phyloP scores from a whole-genome alignment of 2,888 invertebrate genomes.

The Zygothrica quintamaculata region DNA sequence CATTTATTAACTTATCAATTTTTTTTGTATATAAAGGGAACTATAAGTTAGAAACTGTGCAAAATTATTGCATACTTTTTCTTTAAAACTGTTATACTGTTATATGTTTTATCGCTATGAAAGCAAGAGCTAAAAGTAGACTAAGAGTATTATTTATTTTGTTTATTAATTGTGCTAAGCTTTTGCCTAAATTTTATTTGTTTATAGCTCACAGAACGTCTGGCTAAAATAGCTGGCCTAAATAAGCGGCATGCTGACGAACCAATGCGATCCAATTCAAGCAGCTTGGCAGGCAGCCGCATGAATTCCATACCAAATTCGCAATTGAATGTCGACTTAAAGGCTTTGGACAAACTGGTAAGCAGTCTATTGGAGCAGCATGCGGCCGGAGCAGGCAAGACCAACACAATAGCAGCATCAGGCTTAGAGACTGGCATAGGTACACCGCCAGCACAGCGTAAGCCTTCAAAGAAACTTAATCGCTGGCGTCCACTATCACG shows the following conservation, averaged over 20 bases:
- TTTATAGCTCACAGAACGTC: slow-evolving; percentile 81
- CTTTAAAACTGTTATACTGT: too few species aligned
- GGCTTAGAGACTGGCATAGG: slow-evolving; percentile 50
- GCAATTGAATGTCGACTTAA: slow-evolving; percentile 86
- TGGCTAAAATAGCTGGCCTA: slow-evolving; percentile 82
- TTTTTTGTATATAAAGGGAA: too few species aligned
- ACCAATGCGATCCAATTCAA: slow-evolving; percentile 50
- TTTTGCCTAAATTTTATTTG: slow-evolving; percentile 8
- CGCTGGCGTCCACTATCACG: slow-evolving; percentile 84
- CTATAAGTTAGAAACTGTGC: too few species aligned
- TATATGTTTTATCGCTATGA: too few species aligned
- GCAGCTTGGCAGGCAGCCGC: slow-evolving; percentile 68
- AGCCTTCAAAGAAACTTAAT: slow-evolving; percentile 79
- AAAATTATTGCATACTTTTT: too few species aligned
- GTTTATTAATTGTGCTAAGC: too few species aligned
- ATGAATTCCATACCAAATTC: slow-evolving; percentile 83
- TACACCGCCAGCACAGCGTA: slow-evolving; percentile 57
- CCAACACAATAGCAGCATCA: slow-evolving; percentile 9
- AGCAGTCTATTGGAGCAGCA: slow-evolving; percentile 86
- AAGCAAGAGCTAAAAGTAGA: too few species aligned
- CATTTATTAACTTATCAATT: too few species aligned
- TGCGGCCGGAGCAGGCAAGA: slow-evolving; percentile 33
- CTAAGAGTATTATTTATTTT: too few species aligned
- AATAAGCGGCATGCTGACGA: slow-evolving; percentile 59
- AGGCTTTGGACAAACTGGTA: slow-evolving; percentile 87